These are phyloP conservation scores for Lasioglossum baleicum DNA, from an alignment of 1,140 invertebrate genomes.

Conservation along the genomic window DNA sequence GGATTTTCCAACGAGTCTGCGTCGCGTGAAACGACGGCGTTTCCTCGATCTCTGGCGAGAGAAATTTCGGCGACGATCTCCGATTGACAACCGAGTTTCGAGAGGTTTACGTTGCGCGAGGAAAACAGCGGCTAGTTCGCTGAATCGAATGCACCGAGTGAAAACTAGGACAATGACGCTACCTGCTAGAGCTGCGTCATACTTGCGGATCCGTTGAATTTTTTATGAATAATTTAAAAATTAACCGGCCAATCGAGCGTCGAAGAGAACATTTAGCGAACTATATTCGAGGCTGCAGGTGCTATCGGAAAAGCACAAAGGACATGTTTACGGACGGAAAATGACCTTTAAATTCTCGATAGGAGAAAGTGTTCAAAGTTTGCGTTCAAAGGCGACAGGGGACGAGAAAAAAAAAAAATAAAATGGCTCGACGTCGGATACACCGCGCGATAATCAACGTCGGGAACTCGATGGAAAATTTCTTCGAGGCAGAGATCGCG, in stretches of 20 bases:
- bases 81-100: no score
- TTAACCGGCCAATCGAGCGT: slow-evolving; percentile 19
- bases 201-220: slow-evolving; percentile 22
- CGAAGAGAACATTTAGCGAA: slow-evolving; percentile 9
- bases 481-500: no score
- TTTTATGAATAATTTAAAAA: slow-evolving; percentile 40
- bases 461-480: not conserved
- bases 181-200: slow-evolving; percentile 21
- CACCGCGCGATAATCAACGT: no score
- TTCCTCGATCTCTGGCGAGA: no score
- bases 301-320: slow-evolving; percentile 3
- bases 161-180: slow-evolving; percentile 55
- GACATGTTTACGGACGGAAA: slow-evolving; percentile 29
- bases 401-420: no score
- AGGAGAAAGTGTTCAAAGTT: no score
- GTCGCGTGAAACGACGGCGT: no score
- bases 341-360: slow-evolving; percentile 33
- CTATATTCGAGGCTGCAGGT: no score
- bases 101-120: slow-evolving; percentile 13
- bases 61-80: no score
- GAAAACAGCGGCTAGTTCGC: slow-evolving; percentile 29
- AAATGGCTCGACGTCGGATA: no score
- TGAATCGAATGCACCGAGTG: slow-evolving; percentile 48
- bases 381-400: no score
- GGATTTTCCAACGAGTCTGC: no score